Base-by-base conservation (phyloP, 2,797 vertebrate species). In the Lates japonicus region DNA sequence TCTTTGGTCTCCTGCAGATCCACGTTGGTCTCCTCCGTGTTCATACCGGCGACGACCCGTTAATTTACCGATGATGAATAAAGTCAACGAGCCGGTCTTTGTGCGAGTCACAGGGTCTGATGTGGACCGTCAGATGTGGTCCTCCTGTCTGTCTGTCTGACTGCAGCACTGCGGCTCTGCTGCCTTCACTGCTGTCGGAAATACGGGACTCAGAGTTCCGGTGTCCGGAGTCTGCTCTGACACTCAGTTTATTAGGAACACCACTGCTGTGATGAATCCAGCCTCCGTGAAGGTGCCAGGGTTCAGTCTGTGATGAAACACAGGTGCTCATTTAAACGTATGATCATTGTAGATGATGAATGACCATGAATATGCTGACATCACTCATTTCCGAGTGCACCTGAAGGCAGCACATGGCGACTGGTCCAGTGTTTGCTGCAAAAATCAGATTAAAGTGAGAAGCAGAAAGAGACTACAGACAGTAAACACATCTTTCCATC, bases 1-100 rank as follows among this genome's bases (percentile, higher is more conserved):
- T 72, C 95, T 62, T 94, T 94, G 93, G 94, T 82, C 59, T 92
- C 95, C 0, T 84, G 44, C 77, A 82, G 33, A 19, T 95, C 92
- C 87, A 89, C 62, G 22, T 62, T 58, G 0, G 81, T 86, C 78
- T 89, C 81, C 67, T 90, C 86, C 33, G 85, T 61, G 65, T 67
- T 87, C 90, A 91, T 88, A 4, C 17, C 74, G 60, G 7, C 39
- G 10, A 11, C 3, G 2, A 7, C 3, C 22, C 66, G 12, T 6
- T 35, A 41, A 42, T 5, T 3, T 5, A 35, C n/a, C 49, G 46
- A 20, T 5, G 10, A 20, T 7, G 1, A 10, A 1, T 20, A 2
- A n/a, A 46, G 44, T 48, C 44, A 14, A 42, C 10, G 10, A 11
- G 2, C 10, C 41, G 10, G 41, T 2, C 13, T 44, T 5, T 44